phyloP scores from a whole-genome alignment of 2,797 vertebrate genomes.

The Sebastes matsubarae region DNA sequence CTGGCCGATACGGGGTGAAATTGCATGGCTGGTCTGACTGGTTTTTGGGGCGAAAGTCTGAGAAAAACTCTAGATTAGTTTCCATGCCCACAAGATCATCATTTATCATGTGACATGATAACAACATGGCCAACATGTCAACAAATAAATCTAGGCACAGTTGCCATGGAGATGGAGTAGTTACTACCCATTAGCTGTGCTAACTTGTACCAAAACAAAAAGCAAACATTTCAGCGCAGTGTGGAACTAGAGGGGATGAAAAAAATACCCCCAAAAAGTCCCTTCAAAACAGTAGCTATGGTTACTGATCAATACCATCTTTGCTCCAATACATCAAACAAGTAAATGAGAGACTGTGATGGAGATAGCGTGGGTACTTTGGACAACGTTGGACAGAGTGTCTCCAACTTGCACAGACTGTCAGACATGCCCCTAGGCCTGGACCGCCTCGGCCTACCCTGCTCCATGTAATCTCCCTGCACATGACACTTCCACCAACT shows the following conservation, averaged over 20 bases:
- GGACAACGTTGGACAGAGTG: slow-evolving; percentile 24
- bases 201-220: slow-evolving; percentile 50
- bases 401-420: slow-evolving; percentile 27
- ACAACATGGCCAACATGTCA: slow-evolving; percentile 56
- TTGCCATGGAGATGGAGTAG: slow-evolving; percentile 46
- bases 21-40: slow-evolving; percentile 57
- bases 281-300: slow-evolving; percentile 69
- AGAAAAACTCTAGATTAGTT: slow-evolving; percentile 67
- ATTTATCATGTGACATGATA: slow-evolving; percentile 72
- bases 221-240: slow-evolving; percentile 36
- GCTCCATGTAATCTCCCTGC: slow-evolving; percentile 47
- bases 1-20: slow-evolving; percentile 58
- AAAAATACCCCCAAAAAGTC: slow-evolving; percentile 23
- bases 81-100: slow-evolving; percentile 63
- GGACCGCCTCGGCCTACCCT: slow-evolving; percentile 20
- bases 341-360: slow-evolving; percentile 40
- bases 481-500: slow-evolving; percentile 58
- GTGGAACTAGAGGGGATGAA: slow-evolving; percentile 8
- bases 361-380: slow-evolving; percentile 24
- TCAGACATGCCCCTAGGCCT: slow-evolving; percentile 22
- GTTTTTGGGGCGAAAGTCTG: slow-evolving; percentile 57
- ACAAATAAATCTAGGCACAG: slow-evolving; percentile 34
- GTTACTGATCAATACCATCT: slow-evolving; percentile 66
- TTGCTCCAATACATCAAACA: slow-evolving; percentile 47
- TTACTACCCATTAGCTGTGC: slow-evolving; percentile 32